Conservation (phyloP, 2,888 invertebrate genomes). For the Tetramorium bicarinatum region DNA sequence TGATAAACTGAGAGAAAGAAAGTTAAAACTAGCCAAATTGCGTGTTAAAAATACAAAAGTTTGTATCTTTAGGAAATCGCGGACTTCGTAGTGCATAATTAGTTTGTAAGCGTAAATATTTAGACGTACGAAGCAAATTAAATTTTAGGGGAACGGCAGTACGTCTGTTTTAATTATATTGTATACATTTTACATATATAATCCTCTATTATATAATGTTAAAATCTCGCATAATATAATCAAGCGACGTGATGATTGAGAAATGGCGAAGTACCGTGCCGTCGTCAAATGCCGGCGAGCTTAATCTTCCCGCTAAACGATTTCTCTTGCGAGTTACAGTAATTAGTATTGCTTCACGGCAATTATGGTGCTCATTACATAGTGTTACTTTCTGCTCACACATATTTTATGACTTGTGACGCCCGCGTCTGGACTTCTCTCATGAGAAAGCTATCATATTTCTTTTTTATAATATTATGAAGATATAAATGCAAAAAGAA, state of each 20-base stretch:
- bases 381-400: constrained; percentile 18
- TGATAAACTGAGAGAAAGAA: background rate
- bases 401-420: constrained; percentile 1
- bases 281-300: constrained; percentile 37
- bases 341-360: constrained; percentile 50
- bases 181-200: background rate
- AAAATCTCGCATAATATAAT: constrained; percentile 30
- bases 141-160: constrained; percentile 7
- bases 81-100: background rate
- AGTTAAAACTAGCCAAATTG: background rate
- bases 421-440: background rate
- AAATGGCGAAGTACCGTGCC: constrained; percentile 1
- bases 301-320: constrained; percentile 36
- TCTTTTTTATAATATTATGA: background rate
- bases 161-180: background rate
- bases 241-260: constrained; percentile 15
- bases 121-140: background rate
- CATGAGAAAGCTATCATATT: background rate
- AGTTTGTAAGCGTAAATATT: constrained; percentile 3
- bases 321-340: constrained; percentile 38
- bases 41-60: background rate
- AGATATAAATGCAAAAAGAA: background rate
- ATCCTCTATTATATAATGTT: constrained; percentile 13
- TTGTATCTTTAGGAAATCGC: background rate
- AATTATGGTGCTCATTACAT: constrained; percentile 41